Conservation (phyloP, 2,888 invertebrate species). For the Drosophila kanekoi region DNA sequence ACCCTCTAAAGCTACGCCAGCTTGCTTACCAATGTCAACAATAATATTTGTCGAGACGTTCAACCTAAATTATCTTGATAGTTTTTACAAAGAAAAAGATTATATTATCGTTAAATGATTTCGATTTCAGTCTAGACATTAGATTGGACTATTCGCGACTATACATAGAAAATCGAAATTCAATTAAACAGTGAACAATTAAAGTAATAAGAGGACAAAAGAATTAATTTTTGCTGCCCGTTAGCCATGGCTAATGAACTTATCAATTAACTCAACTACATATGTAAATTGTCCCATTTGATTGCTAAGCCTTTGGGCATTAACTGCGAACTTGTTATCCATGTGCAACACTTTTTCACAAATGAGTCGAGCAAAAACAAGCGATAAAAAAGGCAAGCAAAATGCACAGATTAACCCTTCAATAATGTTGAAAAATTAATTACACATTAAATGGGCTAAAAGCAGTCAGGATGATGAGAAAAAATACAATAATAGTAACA, state of each 20-base stretch:
- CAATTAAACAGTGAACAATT: neutral
- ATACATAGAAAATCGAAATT: constrained; percentile 1
- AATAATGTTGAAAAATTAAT: constrained; percentile 63
- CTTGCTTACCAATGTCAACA: neutral
- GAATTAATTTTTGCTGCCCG: constrained; percentile 15
- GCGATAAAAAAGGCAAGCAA: constrained; percentile 12
- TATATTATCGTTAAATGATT: neutral
- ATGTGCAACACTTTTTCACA: constrained; percentile 8
- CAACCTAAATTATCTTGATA: neutral
- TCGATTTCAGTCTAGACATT: neutral
- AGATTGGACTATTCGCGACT: too few species aligned
- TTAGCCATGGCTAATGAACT: constrained; percentile 44
- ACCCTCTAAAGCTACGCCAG: neutral
- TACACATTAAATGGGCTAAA: constrained; percentile 53
- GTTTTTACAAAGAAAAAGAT: neutral
- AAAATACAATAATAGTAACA: constrained; percentile 12
- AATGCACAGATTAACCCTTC: constrained; percentile 32
- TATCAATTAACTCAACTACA: constrained; percentile 41
- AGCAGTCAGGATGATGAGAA: constrained; percentile 2
- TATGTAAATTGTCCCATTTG: constrained; percentile 21
- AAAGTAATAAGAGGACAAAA: constrained; percentile 2
- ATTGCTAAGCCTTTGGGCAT: neutral
- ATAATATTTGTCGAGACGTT: neutral
- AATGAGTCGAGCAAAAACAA: neutral
- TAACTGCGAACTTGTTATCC: constrained; percentile 7